Percentiles rank a stretch among this genome's conserved stretches.
phyloP scores from a whole-genome alignment of 2,113 vertebrate species.

The Xenotilapia longispinis region DNA sequence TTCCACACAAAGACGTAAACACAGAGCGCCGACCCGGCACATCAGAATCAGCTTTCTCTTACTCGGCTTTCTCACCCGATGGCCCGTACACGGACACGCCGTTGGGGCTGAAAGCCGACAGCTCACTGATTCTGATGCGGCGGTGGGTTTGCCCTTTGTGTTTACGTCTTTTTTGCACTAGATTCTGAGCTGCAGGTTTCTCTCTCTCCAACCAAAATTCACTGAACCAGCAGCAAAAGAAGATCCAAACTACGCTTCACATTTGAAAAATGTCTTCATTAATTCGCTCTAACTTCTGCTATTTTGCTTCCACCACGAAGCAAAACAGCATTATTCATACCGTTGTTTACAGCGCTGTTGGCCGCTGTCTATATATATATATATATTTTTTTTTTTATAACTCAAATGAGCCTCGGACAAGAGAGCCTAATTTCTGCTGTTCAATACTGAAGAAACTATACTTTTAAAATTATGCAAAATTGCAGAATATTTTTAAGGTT shows the following conservation, averaged over 20 bases:
- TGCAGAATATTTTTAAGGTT: not conserved
- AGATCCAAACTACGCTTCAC: not conserved
- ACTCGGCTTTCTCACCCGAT: no score
- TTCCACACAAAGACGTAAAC: not conserved
- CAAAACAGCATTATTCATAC: not conserved
- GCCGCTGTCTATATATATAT: not conserved
- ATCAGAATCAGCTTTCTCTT: no score
- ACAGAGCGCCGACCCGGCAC: fast-evolving
- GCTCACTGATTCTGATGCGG: no score
- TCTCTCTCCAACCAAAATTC: no score
- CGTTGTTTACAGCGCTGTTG: not conserved
- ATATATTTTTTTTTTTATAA: fast-evolving
- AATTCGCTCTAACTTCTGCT: not conserved
- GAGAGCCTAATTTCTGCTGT: not conserved
- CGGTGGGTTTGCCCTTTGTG: no score
- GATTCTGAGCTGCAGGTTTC: not conserved
- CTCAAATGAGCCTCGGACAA: not conserved
- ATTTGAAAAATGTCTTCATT: not conserved
- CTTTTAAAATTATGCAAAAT: not conserved
- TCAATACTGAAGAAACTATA: not conserved
- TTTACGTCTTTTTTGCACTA: no score
- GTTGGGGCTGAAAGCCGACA: no score
- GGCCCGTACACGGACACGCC: no score
- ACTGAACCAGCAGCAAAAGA: not conserved
- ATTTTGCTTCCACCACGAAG: not conserved